Evolutionary conservation across 1,140 invertebrate genomes (phyloP), one percentile per base, ranked within the genome.

Genomic region (Zeugodacus cucurbitae): DNA sequence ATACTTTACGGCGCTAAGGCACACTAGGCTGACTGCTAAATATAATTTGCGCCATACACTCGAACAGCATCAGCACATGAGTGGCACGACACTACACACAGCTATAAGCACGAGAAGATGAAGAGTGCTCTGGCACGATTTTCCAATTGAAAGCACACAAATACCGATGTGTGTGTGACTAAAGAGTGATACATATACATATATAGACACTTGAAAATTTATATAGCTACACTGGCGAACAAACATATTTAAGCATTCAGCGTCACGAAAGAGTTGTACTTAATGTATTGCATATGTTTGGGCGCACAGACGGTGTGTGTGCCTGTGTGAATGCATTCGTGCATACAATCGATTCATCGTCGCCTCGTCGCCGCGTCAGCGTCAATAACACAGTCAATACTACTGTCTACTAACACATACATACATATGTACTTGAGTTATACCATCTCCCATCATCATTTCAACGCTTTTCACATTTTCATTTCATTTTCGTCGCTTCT

Each of bases 291-390:
- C 74, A 82, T 82, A 82, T 82, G 44, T 48, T 82, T 29, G n/a
- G 44, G 74, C 87, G 88, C 82, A 87, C 32, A 54, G 5, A 87
- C 74, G 86, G 26, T 88, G 87, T 88, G 57, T 37, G 78, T 32
- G 85, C 34, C 7, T 57, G 88, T 89, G 26, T 34, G 41, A 90
- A 91, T 92, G 92, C 92, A 93, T 90, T 93, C 92, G 92, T 92
- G 92, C 92, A 92, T 92, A 92, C 91, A 92, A 92, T 92, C 90
- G 91, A 90, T 92, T 90, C 90, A 91, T 92, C 91, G 91, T 92
- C 91, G 91, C 91, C 48, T 58, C 82, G 82, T 4, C 54, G n/a
- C 26, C 82, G 29, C 29, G 62, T 29, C 26, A 67, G 62, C 62
- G n/a, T 57, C 91, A 88, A 86, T 62, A 70, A 48, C 64, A 70